Evolutionary conservation across 2,797 vertebrate species (phyloP), one percentile per base, ranked within the genome.

Genomic region (Coregonus suidteri): DNA sequence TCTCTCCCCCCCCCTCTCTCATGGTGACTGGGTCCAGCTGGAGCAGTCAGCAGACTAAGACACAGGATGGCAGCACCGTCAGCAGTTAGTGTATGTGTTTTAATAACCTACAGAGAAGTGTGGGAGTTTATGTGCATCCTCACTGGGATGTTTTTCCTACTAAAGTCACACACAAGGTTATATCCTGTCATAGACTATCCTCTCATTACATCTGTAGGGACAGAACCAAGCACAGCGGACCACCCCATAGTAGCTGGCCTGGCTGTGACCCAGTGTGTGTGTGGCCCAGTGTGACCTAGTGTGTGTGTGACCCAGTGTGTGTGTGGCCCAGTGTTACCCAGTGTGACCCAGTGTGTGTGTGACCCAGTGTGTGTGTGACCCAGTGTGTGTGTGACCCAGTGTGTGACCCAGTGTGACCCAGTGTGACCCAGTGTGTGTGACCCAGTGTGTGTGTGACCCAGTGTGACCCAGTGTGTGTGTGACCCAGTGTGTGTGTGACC

Each of bases 111-210:
- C n/a, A 35, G 18, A 64, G 56, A 64, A 74, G 51, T 6, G 47
- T 88, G 85, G 85, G 83, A 85, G 70, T 81, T 81, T 82, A 80
- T 85, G 73, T 79, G 25, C 25, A 25, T 25, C 81, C 85, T 75
- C 76, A 71, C 31, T 64, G 70, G 64, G 71, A 68, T 54, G 67
- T 70, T 77, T 71, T 47, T 68, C 64, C 53, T 52, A 53, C 31
- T 68, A 70, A 35, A 47, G 31, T 15, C 34, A 75, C 66, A 67
- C 51, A 25, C 18, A 77, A 11, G 71, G 65, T 15, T 69, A 71
- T 20, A 14, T 30, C 30, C 30, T 56, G 7, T 82, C 81, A 65
- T 69, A 16, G 64, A 25, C 53, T 47, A 53, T 73, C 30, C 15
- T 37, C 1, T 41, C 41, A 41, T 41, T 25, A 4, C 73, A 56